Evolutionary conservation across 2,888 invertebrate genomes (phyloP), one percentile per base, ranked within the genome.

Genomic region (Mimas tiliae): DNA sequence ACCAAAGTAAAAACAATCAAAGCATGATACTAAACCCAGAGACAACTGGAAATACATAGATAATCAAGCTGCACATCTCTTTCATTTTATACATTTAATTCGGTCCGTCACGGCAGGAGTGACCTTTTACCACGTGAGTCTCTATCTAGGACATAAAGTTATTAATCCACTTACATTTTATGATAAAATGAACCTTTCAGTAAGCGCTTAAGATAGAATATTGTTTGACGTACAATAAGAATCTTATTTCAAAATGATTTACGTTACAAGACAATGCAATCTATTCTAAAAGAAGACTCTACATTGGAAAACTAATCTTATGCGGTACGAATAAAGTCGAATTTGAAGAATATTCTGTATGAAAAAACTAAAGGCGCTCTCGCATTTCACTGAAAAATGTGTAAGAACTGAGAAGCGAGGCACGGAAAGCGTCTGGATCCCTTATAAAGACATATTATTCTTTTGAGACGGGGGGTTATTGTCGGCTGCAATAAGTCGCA

Each of bases 361-460:
- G 71, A 77, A 75, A 79, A 82, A 85, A 84, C 84, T 86, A 84
- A 85, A 87, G 87, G 83, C 86, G 85, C 86, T 87, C 83, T 88
- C 84, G 86, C 89, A 89, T 91, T 92, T 91, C 84, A 91, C 88
- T 91, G 91, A 90, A 92, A 89, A 91, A 89, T 89, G 90, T 88
- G 89, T 87, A 90, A 87, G 79, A 65, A 58, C 47, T 48, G 55
- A 83, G 83, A 81, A 89, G 88, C 90, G 87, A 89, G 86, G 88
- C 89, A 86, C 80, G 87, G 87, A 91, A 91, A 90, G 90, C 90
- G 86, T 80, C 80, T 84, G 86, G 88, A 89, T 90, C 86, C 85
- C 85, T 88, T 92, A 93, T 93, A 93, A 92, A 93, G 93, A 93
- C 90, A 90, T 92, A 93, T 93, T 92, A 92, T 92, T 93, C 93